These are phyloP conservation scores for Paramuricea clavata DNA, from an alignment of 92 coral and sea anemone genomes.

Conservation along the genomic window DNA sequence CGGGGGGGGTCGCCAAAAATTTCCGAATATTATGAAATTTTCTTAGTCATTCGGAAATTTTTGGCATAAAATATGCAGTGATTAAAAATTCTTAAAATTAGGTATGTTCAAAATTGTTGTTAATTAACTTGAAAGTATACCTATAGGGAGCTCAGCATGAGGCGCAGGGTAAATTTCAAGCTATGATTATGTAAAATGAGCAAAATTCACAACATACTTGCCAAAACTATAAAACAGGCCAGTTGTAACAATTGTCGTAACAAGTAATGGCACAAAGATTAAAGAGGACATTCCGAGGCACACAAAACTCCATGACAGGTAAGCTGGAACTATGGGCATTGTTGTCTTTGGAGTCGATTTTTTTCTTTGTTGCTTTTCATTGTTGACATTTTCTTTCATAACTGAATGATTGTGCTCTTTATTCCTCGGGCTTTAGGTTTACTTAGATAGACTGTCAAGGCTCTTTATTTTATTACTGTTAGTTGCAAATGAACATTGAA, in stretches of 20 bases:
- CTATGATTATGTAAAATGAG: not conserved
- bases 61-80: no score
- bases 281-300: slow-evolving; percentile 20
- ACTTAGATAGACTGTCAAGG: not conserved
- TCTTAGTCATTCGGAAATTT: no score
- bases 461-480: no score
- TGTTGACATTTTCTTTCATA: not conserved
- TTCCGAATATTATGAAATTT: no score
- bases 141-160: slow-evolving; percentile 5
- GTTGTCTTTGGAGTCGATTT: not conserved
- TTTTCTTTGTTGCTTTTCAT: not conserved
- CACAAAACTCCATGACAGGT: slow-evolving; percentile 11
- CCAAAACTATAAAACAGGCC: slow-evolving; percentile 53
- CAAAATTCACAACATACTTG: slow-evolving; percentile 25
- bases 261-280: slow-evolving; percentile 43
- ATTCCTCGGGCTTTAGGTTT: not conserved
- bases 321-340: slow-evolving; percentile 3
- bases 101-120: no score
- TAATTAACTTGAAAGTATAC: no score
- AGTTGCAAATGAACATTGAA: no score
- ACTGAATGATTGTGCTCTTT: no score
- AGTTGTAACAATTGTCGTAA: slow-evolving; percentile 51
- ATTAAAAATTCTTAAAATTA: no score
- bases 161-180: slow-evolving; percentile 12
- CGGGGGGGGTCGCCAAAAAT: no score